These are phyloP conservation scores for Cranoglanis bouderius DNA, from an alignment of 2,113 vertebrate species.

Conservation along the genomic window DNA sequence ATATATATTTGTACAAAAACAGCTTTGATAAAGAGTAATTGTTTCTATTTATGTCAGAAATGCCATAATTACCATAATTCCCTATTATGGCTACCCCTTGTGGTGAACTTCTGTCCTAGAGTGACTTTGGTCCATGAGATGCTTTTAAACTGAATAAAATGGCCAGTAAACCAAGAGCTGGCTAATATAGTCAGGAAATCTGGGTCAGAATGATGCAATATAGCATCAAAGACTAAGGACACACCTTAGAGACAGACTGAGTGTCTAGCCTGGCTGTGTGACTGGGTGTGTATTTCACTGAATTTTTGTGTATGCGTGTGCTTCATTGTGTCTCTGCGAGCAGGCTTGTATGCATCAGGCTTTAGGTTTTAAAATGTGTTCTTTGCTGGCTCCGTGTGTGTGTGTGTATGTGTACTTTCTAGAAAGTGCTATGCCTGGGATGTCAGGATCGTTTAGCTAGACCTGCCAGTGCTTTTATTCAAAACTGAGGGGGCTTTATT, in stretches of 20 bases:
- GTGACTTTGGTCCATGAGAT: neutral
- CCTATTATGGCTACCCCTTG: neutral
- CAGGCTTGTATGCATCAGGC: neutral
- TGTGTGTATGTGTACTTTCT: neutral
- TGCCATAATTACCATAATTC: neutral
- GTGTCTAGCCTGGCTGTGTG: constrained; percentile 23
- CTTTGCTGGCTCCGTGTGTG: too few species aligned
- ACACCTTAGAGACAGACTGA: constrained; percentile 27
- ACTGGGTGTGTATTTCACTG: neutral
- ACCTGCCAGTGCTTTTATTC: constrained; percentile 31
- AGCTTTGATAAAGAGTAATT: neutral
- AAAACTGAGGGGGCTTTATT: constrained; percentile 31
- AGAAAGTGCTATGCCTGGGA: neutral
- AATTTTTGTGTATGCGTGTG: neutral
- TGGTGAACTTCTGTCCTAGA: neutral
- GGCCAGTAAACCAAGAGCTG: constrained; percentile 8
- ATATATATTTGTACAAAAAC: too few species aligned
- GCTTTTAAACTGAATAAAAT: neutral
- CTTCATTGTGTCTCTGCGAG: neutral
- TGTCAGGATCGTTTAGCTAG: constrained; percentile 19
- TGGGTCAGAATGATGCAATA: constrained; percentile 46
- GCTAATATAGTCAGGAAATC: constrained; percentile 33
- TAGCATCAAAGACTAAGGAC: constrained; percentile 32
- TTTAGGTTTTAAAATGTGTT: neutral
- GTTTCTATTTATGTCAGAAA: neutral